A percentile compares a stretch with the other conserved stretches of the same genome.
phyloP scores from a whole-genome alignment of 2,113 vertebrate genomes.

The Noctilio leporinus region DNA sequence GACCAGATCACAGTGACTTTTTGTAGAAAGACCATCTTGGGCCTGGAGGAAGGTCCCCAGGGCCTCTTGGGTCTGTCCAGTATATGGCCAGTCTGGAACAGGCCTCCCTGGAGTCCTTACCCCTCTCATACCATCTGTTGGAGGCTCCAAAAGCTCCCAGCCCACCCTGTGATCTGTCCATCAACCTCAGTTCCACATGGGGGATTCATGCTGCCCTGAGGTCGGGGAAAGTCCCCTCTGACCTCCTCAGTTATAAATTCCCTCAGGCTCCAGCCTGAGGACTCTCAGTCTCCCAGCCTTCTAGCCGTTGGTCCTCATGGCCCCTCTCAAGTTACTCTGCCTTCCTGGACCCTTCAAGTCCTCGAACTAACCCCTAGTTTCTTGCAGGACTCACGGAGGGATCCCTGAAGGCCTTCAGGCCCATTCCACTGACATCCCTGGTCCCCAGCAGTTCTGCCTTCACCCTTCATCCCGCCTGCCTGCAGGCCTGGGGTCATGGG shows the following conservation, averaged over 20 bases:
- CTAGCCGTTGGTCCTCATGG: neutral
- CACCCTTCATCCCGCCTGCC: no score
- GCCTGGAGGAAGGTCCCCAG: neutral
- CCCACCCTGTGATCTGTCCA: neutral
- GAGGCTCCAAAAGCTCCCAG: neutral
- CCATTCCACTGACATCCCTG: neutral
- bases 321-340: neutral
- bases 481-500: neutral
- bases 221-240: neutral
- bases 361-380: neutral
- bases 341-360: neutral
- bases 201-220: neutral
- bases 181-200: neutral
- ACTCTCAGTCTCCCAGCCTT: neutral
- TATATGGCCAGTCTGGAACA: neutral
- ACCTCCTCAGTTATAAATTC: neutral
- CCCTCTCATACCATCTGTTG: neutral
- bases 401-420: neutral
- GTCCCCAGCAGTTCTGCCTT: neutral
- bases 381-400: neutral
- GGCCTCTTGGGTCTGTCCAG: neutral
- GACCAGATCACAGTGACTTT: neutral
- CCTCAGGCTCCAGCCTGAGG: neutral
- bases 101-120: neutral
- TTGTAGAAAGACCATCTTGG: neutral